phyloP scores from a whole-genome alignment of 1,140 invertebrate species.

The Pachypsylla venusta region DNA sequence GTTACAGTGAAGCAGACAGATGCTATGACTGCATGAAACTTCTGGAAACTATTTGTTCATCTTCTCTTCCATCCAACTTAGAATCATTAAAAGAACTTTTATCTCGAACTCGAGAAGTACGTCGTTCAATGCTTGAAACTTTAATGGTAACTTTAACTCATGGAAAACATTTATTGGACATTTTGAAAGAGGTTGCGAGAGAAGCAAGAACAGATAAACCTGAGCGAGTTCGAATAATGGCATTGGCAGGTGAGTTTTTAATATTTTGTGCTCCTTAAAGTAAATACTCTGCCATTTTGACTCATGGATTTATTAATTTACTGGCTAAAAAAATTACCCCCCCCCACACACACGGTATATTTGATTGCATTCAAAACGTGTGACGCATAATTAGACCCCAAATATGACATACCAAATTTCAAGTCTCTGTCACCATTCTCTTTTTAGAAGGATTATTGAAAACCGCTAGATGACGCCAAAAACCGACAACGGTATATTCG shows the following conservation, averaged over 20 bases:
- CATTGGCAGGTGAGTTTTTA: not conserved
- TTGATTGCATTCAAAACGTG: no score
- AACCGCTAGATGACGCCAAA: no score
- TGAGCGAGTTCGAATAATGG: not conserved
- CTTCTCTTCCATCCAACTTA: conserved; percentile 47
- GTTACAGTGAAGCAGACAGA: conserved; percentile 43
- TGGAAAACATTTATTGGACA: conserved; percentile 56
- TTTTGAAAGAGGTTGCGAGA: conserved; percentile 45
- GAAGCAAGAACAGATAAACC: conserved; percentile 48
- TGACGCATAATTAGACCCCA: no score
- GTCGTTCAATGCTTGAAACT: conserved; percentile 53
- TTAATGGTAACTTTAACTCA: conserved; percentile 61
- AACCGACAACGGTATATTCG: no score
- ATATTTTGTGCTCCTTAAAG: not conserved
- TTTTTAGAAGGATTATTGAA: no score
- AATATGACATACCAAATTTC: no score
- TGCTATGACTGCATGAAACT: conserved; percentile 51
- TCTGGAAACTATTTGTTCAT: conserved; percentile 48
- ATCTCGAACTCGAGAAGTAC: conserved; percentile 43
- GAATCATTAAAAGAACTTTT: conserved; percentile 47
- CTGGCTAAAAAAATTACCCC: no score
- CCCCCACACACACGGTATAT: no score
- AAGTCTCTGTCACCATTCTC: no score
- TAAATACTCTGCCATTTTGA: no score
- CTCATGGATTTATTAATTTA: no score